Evolutionary conservation across 2,113 vertebrate species (phyloP), one percentile per base, ranked within the genome.

Genomic region (Lepus americanus): DNA sequence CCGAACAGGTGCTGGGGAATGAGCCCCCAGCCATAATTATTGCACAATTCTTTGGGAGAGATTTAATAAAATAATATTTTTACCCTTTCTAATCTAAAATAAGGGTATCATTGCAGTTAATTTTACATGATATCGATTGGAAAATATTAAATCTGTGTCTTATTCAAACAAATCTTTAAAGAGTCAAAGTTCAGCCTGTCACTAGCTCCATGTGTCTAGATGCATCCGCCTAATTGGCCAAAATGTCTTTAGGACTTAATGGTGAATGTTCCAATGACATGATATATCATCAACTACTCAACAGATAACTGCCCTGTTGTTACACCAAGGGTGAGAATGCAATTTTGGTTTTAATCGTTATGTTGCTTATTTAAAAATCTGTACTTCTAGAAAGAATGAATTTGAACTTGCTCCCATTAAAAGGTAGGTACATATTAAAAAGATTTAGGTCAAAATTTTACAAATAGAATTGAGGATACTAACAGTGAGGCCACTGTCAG

Each of bases 91-190:
- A 87, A 16, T 49, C 23, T 70, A 83, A 79, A 55, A 14, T 55
- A 55, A 69, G 64, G 36, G 27, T 61, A 33, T 27, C 53, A 64
- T 29, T 63, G 36, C 27, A 91, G 87, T 72, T 10, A 31, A 61
- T 83, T 87, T 95, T 88, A 55, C 3, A 31, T 70, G 66, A 78
- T 77, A 59, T 59, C 0, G 0, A 84, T 93, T 23, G 78, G 87
- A 86, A 95, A 91, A 86, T 51, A 83, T 72, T 85, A 93, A 86
- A 31, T 74, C 27, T 22, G 9, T 55, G 51, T 84, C 25, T 83
- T 69, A 81, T 49, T 83, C 59, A 94, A 88, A 90, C 9, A 29
- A 76, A 79, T 83, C 33, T 95, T 93, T 87, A n/a, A n/a, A 80
- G 80, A 95, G 36, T 77, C 67, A 78, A 59, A 87, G 39, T 87